These are phyloP conservation scores for Parapsyche elsis DNA, from an alignment of 1,140 invertebrate species.

Conservation along the genomic window DNA sequence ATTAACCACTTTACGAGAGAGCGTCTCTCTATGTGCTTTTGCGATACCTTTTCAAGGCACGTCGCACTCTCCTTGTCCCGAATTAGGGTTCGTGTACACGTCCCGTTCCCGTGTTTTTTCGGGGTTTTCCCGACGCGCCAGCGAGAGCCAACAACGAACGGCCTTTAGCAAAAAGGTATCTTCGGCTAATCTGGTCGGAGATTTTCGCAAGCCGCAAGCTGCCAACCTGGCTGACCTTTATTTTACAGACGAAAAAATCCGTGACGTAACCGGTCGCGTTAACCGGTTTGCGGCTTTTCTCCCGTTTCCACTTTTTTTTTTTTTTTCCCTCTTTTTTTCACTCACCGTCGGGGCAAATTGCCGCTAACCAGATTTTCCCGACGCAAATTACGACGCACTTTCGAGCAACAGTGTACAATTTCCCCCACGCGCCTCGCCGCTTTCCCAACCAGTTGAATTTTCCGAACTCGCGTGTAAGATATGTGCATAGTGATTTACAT, in stretches of 20 bases:
- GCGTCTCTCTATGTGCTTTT: not conserved
- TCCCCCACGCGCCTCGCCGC: no score
- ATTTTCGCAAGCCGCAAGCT: constrained; percentile 29
- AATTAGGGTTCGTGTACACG: not conserved
- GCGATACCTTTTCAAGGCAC: no score
- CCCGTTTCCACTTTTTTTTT: no score
- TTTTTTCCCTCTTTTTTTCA: no score
- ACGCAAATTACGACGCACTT: no score
- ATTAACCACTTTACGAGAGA: constrained; percentile 29
- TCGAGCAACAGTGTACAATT: no score
- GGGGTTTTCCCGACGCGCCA: not conserved
- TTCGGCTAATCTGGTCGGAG: constrained; percentile 21
- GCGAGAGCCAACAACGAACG: not conserved
- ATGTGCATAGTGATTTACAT: no score
- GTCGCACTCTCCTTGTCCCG: not conserved
- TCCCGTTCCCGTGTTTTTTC: not conserved
- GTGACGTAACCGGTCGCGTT: constrained; percentile 2
- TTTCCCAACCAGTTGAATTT: no score
- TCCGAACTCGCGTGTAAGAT: no score
- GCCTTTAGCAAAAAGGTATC: constrained; percentile 17
- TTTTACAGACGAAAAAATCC: constrained; percentile 1
- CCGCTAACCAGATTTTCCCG: no score
- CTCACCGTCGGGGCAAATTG: no score
- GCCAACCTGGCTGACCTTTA: constrained; percentile 24
- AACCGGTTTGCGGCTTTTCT: not conserved